Evolutionary conservation across 2,888 invertebrate genomes (phyloP).

Genomic region (Kryphioiulus occultus): DNA sequence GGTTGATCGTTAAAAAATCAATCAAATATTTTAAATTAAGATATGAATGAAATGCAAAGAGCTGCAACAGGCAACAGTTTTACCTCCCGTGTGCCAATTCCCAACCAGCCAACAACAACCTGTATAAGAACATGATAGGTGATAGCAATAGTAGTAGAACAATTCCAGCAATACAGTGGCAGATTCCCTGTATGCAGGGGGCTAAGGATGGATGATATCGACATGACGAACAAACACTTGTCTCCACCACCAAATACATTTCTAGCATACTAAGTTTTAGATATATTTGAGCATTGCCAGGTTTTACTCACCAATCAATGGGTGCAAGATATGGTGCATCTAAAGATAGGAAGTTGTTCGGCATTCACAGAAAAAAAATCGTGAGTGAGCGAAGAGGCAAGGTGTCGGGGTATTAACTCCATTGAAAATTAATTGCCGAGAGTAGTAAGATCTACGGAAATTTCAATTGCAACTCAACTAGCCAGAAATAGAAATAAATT

Average conservation of each 20-base stretch:
- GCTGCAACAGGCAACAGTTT: slow-evolving; percentile 24
- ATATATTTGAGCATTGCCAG: not conserved
- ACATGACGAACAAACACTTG: not conserved
- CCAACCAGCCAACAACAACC: slow-evolving; percentile 20
- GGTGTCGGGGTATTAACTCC: not conserved
- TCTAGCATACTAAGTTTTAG: not conserved
- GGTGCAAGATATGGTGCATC: not conserved
- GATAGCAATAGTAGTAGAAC: not conserved
- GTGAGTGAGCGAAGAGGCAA: not conserved
- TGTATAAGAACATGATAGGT: slow-evolving; percentile 35
- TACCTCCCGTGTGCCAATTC: slow-evolving; percentile 7
- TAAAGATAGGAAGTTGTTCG: not conserved
- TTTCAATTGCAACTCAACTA: not conserved
- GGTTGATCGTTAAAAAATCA: not conserved
- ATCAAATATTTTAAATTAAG: not conserved
- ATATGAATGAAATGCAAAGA: not conserved
- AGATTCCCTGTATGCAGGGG: not conserved
- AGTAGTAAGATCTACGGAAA: not conserved
- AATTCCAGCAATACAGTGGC: not conserved
- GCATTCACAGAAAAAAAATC: not conserved
- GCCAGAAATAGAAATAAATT: not conserved
- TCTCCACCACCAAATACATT: not conserved
- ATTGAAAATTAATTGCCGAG: not conserved
- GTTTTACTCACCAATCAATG: not conserved
- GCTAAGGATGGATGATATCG: not conserved